A percentile compares a stretch with the other conserved stretches of the same genome.
Conservation (phyloP, 2,113 vertebrate genomes). For the Pheucticus melanocephalus region DNA sequence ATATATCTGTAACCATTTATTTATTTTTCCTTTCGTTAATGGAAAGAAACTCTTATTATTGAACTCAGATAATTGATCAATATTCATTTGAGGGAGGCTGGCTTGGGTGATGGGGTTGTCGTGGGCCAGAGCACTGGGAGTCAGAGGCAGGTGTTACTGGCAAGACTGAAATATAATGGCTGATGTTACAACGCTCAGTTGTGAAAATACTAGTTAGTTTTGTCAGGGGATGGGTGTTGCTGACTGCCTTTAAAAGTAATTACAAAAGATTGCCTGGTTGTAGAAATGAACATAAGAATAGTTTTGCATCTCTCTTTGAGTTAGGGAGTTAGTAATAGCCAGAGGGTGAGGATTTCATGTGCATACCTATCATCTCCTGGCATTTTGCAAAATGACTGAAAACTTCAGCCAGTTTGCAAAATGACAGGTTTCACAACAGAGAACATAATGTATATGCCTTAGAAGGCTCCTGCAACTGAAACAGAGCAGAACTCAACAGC, state of each 20-base stretch:
- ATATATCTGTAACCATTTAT: background rate
- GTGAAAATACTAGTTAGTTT: constrained; percentile 1
- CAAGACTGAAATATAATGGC: background rate
- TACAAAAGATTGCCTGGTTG: background rate
- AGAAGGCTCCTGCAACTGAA: background rate
- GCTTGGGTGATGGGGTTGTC: background rate
- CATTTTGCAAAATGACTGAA: constrained; percentile 38
- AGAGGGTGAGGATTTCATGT: constrained; percentile 26
- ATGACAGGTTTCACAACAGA: constrained; percentile 9
- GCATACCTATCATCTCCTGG: background rate
- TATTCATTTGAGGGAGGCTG: background rate
- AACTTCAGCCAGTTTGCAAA: constrained; percentile 3
- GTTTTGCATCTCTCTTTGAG: background rate
- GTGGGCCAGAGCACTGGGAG: background rate
- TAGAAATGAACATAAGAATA: background rate
- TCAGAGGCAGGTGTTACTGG: background rate
- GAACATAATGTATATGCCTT: background rate
- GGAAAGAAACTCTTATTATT: background rate
- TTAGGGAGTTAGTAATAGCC: background rate
- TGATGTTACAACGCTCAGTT: background rate
- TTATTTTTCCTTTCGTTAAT: background rate
- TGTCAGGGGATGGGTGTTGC: background rate
- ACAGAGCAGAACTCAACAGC: background rate
- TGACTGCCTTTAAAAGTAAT: background rate
- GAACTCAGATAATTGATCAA: background rate